Conservation (phyloP, 2,888 invertebrate species). For the Drosophila nr. perissopoda region DNA sequence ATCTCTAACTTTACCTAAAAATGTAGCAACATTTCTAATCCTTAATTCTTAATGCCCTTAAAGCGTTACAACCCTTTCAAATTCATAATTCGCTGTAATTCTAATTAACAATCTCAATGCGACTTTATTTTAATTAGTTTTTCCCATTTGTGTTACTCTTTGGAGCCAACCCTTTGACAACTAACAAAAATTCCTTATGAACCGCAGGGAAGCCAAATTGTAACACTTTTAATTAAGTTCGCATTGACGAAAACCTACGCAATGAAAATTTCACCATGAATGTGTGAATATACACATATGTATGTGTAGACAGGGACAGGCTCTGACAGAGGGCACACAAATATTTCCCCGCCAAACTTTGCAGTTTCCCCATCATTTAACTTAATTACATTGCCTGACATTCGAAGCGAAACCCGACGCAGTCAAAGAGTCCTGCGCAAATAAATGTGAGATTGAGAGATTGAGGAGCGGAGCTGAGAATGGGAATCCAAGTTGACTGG, state of each 20-base stretch:
- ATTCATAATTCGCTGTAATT: slow-evolving; percentile 42
- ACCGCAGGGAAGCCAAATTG: slow-evolving; percentile 41
- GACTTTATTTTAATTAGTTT: slow-evolving; percentile 69
- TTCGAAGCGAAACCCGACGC: slow-evolving; percentile 51
- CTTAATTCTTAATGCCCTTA: not conserved
- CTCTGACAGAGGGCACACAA: slow-evolving; percentile 8
- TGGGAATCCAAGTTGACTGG: slow-evolving; percentile 30
- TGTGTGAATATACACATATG: slow-evolving; percentile 1
- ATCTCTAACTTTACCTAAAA: not conserved
- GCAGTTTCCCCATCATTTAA: slow-evolving; percentile 73
- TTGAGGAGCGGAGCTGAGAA: not conserved
- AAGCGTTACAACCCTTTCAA: slow-evolving; percentile 9
- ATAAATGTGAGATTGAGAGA: slow-evolving; percentile 2
- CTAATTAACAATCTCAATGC: slow-evolving; percentile 52
- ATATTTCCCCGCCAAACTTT: slow-evolving; percentile 61
- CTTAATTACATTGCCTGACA: slow-evolving; percentile 72
- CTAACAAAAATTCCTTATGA: slow-evolving; percentile 35
- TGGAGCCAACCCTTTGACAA: slow-evolving; percentile 28
- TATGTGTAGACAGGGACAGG: not conserved
- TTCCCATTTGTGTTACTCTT: slow-evolving; percentile 53
- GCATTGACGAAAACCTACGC: slow-evolving; percentile 47
- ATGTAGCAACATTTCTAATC: not conserved
- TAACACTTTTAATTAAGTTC: slow-evolving; percentile 71
- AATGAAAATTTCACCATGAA: slow-evolving; percentile 16
- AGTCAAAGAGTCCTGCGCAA: slow-evolving; percentile 46